Conservation (phyloP, 2,797 vertebrate genomes). For the Masticophis lateralis region DNA sequence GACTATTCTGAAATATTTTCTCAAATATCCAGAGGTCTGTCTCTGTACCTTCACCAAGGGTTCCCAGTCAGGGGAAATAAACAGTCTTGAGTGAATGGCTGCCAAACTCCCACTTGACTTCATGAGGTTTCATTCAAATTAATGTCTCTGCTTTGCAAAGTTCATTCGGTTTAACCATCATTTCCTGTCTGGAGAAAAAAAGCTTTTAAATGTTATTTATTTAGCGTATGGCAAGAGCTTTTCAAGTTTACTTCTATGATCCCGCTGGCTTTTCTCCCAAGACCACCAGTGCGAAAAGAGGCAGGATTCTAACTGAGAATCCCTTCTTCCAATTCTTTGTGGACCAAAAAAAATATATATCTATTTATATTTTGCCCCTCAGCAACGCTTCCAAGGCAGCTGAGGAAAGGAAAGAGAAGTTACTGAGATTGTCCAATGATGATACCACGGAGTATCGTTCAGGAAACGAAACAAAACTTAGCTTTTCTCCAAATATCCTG, state of each 20-base stretch:
- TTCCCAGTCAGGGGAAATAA: neutral
- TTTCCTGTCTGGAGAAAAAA: neutral
- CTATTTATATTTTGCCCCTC: neutral
- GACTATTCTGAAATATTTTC: neutral
- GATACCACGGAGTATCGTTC: neutral
- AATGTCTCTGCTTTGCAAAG: no score
- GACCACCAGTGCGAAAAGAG: neutral
- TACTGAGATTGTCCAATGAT: neutral
- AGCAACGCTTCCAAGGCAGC: neutral
- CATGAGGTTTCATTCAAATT: neutral
- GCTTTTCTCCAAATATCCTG: neutral
- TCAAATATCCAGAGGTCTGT: neutral
- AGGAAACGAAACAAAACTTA: neutral
- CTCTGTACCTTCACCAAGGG: neutral
- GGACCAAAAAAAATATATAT: neutral
- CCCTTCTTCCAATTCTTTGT: neutral
- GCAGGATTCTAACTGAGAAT: neutral
- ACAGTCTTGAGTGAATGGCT: neutral
- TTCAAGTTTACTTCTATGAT: neutral
- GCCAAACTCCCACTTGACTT: neutral
- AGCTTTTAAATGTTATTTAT: neutral
- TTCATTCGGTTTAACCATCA: neutral
- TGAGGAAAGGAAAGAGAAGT: neutral
- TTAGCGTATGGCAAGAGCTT: neutral
- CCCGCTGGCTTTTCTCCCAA: neutral